A percentile compares a stretch with the other conserved stretches of the same genome.
These are phyloP conservation scores for Erinaceus europaeus DNA, from an alignment of 2,113 vertebrate species.

Conservation along the genomic window DNA sequence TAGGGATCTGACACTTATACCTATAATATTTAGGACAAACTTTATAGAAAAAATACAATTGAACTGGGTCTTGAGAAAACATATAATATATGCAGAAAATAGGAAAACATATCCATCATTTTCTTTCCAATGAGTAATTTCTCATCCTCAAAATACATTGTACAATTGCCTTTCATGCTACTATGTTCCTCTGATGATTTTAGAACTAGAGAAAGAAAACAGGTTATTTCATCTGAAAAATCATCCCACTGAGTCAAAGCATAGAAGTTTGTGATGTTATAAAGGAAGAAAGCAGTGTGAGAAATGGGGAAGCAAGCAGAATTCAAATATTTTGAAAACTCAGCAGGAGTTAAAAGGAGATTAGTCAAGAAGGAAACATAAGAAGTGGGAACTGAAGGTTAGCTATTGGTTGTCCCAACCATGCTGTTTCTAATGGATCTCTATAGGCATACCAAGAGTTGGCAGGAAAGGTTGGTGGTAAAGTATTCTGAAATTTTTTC, in stretches of 20 bases:
- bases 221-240: slow-evolving; percentile 56
- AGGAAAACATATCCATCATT: slow-evolving; percentile 55
- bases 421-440: background rate
- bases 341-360: slow-evolving; percentile 57
- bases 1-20: background rate
- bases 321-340: slow-evolving; percentile 55
- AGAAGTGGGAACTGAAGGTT: background rate
- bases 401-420: background rate
- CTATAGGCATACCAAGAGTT: background rate
- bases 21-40: background rate
- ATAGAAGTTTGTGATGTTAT: slow-evolving; percentile 51
- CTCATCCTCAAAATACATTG: slow-evolving; percentile 32
- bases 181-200: slow-evolving; percentile 42
- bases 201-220: slow-evolving; percentile 50
- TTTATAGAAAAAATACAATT: slow-evolving; percentile 2
- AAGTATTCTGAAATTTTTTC: too few species aligned
- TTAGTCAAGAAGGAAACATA: slow-evolving; percentile 14
- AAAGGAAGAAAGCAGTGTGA: slow-evolving; percentile 19
- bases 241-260: slow-evolving; percentile 45
- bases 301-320: slow-evolving; percentile 45
- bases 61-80: slow-evolving; percentile 23
- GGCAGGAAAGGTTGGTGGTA: background rate
- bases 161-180: slow-evolving; percentile 49
- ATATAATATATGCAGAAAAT: slow-evolving; percentile 36
- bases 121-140: slow-evolving; percentile 58